Percentiles rank a stretch among this genome's conserved stretches.
Evolutionary conservation across 2,113 vertebrate genomes (phyloP).

Genomic region (Mugil cephalus): DNA sequence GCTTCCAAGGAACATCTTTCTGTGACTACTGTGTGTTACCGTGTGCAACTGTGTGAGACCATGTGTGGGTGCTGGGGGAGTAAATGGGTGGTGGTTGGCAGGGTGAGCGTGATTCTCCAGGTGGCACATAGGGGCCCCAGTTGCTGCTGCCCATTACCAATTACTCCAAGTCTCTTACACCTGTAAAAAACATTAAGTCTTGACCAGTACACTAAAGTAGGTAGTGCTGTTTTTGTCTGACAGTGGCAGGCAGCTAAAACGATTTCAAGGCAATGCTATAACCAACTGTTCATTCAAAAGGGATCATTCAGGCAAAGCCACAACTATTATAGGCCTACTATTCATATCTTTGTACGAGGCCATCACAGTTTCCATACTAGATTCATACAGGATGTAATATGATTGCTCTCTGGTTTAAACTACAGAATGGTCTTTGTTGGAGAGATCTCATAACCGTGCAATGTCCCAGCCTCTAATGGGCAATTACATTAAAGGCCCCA

Average conservation of each 20-base stretch:
- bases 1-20: constrained; percentile 79
- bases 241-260: constrained; percentile 76
- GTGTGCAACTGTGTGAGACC: constrained; percentile 24
- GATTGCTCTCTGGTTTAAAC: constrained; percentile 76
- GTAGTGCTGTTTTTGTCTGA: constrained; percentile 66
- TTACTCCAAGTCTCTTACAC: constrained; percentile 69
- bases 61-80: constrained; percentile 39
- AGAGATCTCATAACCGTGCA: constrained; percentile 71
- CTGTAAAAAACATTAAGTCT: constrained; percentile 81
- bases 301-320: constrained; percentile 78
- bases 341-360: constrained; percentile 80
- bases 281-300: constrained; percentile 81
- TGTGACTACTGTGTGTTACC: constrained; percentile 43
- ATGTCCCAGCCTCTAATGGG: constrained; percentile 77
- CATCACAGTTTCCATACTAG: constrained; percentile 83
- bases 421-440: constrained; percentile 81
- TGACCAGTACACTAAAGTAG: constrained; percentile 71
- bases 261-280: constrained; percentile 76
- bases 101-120: constrained; percentile 70
- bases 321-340: constrained; percentile 81
- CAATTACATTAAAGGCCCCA: constrained; percentile 67
- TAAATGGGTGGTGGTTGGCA: constrained; percentile 62
- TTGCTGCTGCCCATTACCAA: constrained; percentile 68
- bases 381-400: constrained; percentile 65
- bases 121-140: constrained; percentile 69